phyloP scores from a whole-genome alignment of 2,797 vertebrate genomes.

The Molossus molossus region DNA sequence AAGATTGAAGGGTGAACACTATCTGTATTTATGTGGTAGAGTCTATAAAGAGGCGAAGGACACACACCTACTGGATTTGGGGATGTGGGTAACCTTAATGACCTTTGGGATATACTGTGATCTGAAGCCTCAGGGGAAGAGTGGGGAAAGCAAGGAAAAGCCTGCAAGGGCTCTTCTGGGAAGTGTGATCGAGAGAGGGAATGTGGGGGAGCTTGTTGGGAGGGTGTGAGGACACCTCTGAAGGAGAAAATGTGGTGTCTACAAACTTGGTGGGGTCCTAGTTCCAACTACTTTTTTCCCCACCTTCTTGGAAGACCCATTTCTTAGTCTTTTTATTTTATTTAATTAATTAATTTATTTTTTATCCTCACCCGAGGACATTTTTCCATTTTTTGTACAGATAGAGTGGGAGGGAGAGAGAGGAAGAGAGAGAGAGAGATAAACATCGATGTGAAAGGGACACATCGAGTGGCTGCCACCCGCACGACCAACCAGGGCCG shows the following conservation, averaged over 20 bases:
- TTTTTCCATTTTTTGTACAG: no score
- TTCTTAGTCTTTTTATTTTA: background rate
- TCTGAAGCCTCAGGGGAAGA: background rate
- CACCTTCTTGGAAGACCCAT: background rate
- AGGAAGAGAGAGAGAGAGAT: no score
- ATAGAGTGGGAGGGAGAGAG: no score
- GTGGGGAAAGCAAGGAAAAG: background rate
- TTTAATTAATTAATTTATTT: background rate
- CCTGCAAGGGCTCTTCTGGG: background rate
- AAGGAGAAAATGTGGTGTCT: background rate
- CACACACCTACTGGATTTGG: background rate
- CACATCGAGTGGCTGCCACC: no score
- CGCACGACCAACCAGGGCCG: no score
- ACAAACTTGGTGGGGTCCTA: background rate
- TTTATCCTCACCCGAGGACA: no score
- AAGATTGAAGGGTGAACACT: background rate
- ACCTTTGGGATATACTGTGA: background rate
- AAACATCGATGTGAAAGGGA: no score
- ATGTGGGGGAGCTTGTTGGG: background rate
- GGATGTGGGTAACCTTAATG: background rate
- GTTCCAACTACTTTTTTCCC: background rate
- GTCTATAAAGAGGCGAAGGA: no score
- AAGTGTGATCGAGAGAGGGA: background rate
- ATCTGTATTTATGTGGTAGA: background rate
- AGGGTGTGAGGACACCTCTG: rapidly evolving